phyloP scores from a whole-genome alignment of 2,888 invertebrate species.

The Idaea aversata region DNA sequence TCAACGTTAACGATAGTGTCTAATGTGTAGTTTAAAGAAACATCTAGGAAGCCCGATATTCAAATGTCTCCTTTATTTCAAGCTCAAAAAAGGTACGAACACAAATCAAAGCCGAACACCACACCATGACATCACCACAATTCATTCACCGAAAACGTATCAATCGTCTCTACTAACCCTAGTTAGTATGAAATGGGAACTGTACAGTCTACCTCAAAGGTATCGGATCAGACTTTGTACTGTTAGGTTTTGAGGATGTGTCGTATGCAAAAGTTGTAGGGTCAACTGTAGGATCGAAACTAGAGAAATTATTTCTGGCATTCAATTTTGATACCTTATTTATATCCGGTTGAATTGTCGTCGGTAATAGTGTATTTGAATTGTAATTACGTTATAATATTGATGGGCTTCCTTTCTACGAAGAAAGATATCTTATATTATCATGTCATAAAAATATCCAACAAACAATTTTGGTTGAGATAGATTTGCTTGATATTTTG shows the following conservation, averaged over 20 bases:
- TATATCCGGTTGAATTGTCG: neutral
- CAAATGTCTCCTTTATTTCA: neutral
- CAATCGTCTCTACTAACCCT: constrained; percentile 38
- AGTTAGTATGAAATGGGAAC: constrained; percentile 27
- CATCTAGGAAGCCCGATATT: neutral
- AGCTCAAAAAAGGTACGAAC: constrained; percentile 11
- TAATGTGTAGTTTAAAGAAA: no score
- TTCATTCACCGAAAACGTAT: constrained; percentile 39
- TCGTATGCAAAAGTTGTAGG: neutral
- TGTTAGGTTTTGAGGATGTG: neutral
- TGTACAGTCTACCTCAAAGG: constrained; percentile 17
- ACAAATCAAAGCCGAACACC: constrained; percentile 26
- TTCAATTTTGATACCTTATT: neutral
- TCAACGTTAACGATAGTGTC: no score
- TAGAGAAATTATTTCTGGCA: neutral
- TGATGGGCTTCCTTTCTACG: neutral
- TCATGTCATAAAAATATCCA: neutral
- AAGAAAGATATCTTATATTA: neutral
- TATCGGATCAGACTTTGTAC: neutral
- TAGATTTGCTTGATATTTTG: neutral
- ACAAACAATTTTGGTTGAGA: neutral
- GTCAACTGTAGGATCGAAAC: neutral
- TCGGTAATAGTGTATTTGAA: neutral
- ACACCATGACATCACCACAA: constrained; percentile 23
- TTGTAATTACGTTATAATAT: neutral